Conservation (phyloP, 2,113 vertebrate genomes). For the Tichodroma muraria region DNA sequence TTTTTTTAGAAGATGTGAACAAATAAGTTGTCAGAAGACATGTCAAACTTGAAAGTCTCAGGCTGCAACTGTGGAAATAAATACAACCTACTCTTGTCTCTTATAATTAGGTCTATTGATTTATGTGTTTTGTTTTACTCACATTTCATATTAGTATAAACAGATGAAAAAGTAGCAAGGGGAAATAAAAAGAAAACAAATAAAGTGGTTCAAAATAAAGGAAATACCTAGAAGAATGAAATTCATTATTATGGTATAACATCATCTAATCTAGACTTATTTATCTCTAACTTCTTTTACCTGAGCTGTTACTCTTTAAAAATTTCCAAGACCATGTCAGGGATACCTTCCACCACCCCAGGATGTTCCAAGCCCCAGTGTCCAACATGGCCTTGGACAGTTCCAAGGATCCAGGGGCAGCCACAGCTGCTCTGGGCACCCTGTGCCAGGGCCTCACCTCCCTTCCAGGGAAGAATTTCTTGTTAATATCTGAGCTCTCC, state of each 20-base stretch:
- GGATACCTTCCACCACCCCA: rapidly evolving
- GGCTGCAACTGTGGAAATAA: not conserved
- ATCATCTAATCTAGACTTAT: not conserved
- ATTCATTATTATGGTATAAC: not conserved
- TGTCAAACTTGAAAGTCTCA: conserved; percentile 7
- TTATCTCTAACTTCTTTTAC: not conserved
- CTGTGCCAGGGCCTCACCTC: not conserved
- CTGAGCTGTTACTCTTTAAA: not conserved
- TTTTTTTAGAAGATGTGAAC: not conserved
- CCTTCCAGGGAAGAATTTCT: not conserved
- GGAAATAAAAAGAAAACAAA: not conserved
- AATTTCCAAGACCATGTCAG: not conserved
- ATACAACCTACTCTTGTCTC: not conserved
- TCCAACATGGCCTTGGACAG: not conserved
- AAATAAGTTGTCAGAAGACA: conserved; percentile 28
- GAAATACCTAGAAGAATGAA: not conserved
- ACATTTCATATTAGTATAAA: not conserved
- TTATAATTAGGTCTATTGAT: conserved; percentile 19
- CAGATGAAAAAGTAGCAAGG: not conserved
- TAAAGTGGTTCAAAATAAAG: not conserved
- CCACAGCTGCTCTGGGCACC: not conserved
- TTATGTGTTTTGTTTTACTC: not conserved
- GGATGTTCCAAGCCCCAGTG: rapidly evolving
- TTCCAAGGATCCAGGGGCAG: not conserved
- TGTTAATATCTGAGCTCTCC: not conserved